phyloP scores from a whole-genome alignment of 1,140 invertebrate species.

The Globodera rostochiensis region DNA sequence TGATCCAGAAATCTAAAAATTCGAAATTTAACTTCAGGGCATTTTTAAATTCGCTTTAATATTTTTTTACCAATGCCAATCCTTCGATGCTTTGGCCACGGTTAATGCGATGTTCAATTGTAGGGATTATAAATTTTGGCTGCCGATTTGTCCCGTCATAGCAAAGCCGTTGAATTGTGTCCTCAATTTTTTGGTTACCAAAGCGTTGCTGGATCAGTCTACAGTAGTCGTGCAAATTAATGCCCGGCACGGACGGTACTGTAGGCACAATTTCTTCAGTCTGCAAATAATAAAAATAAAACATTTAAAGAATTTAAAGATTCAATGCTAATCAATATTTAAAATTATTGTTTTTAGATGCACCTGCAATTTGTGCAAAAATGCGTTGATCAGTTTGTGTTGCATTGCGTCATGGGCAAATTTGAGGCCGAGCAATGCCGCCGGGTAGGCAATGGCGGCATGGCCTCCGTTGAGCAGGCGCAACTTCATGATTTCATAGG shows the following conservation, averaged over 20 bases:
- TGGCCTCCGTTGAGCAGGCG: constrained; percentile 9
- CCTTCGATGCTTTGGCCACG: background rate
- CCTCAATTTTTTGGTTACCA: background rate
- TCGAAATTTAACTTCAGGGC: too few species aligned
- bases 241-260: background rate
- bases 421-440: background rate
- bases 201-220: background rate
- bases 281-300: background rate
- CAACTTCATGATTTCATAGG: constrained; percentile 11
- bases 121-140: constrained; percentile 5
- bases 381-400: constrained; percentile 1
- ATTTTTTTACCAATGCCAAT: background rate
- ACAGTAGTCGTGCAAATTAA: constrained; percentile 1
- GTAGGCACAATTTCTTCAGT: background rate
- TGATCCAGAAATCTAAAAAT: too few species aligned
- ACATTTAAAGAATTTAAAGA: too few species aligned
- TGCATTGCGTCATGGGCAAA: background rate
- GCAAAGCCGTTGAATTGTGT: constrained; percentile 10
- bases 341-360: background rate
- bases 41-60: too few species aligned
- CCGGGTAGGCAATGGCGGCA: background rate
- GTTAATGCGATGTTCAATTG: background rate
- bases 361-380: background rate
- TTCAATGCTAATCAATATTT: too few species aligned
- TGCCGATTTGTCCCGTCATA: background rate